Evolutionary conservation across 2,113 vertebrate species (phyloP).

Genomic region (Anhinga rufa): DNA sequence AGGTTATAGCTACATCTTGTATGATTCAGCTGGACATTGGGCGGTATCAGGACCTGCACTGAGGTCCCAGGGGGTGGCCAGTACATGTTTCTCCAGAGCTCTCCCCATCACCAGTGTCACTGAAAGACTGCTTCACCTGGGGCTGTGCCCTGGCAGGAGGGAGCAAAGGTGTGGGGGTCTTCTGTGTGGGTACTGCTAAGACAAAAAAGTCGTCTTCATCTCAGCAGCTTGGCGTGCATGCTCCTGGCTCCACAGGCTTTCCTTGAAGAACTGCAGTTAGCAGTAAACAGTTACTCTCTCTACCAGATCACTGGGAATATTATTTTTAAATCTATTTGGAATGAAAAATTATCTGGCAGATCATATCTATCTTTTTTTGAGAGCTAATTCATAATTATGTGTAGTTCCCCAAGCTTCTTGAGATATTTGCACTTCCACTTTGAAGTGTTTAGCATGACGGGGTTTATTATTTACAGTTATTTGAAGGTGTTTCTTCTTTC

Average conservation of each 20-base stretch:
- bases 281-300: neutral
- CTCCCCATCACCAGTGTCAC: neutral
- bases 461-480: constrained; percentile 51
- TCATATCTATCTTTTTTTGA: constrained; percentile 1
- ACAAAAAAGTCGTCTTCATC: neutral
- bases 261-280: neutral
- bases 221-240: neutral
- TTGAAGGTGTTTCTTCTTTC: constrained; percentile 33
- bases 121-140: neutral
- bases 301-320: neutral
- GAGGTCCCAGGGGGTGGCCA: neutral
- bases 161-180: neutral
- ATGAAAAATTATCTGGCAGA: constrained; percentile 9
- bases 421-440: constrained; percentile 21
- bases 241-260: fast-evolving
- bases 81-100: neutral
- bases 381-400: neutral
- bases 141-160: neutral
- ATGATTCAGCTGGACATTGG: neutral
- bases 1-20: neutral
- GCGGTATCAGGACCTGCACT: neutral
- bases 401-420: constrained; percentile 15
- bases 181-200: neutral
- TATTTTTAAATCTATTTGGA: neutral
- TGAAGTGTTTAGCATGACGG: neutral